Conservation (phyloP, 2,113 vertebrate genomes). For the Procavia capensis region DNA sequence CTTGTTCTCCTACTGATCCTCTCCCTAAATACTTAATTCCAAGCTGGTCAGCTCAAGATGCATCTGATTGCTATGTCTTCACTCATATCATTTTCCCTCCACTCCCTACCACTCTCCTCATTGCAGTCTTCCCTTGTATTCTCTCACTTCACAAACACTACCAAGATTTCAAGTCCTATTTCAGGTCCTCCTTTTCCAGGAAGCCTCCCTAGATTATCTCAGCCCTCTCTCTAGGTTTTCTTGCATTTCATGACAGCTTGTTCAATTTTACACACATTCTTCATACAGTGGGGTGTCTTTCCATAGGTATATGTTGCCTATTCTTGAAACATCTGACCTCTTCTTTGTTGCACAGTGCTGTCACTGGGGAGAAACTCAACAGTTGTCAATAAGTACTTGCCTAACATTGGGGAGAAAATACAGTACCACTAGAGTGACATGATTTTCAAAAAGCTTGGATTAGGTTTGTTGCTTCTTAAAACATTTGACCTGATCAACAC, state of each 20-base stretch:
- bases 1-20: background rate
- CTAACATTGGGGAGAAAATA: background rate
- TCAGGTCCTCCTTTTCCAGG: background rate
- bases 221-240: background rate
- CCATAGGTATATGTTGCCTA: background rate
- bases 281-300: background rate
- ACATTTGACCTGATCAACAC: background rate
- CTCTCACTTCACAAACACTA: background rate
- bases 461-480: background rate
- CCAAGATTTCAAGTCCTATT: background rate
- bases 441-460: conserved; percentile 30
- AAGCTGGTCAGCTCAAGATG: background rate
- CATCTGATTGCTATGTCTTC: background rate
- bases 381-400: background rate
- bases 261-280: background rate
- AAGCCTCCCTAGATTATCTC: background rate
- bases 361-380: background rate
- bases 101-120: background rate
- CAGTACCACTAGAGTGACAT: background rate
- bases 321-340: background rate
- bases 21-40: background rate
- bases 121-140: background rate
- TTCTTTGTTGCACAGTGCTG: background rate
- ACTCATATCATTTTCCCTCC: background rate
- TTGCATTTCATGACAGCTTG: background rate